Evolutionary conservation across 2,113 vertebrate genomes (phyloP), one percentile per base, ranked within the genome.

Genomic region (Dunckerocampus dactyliophorus): DNA sequence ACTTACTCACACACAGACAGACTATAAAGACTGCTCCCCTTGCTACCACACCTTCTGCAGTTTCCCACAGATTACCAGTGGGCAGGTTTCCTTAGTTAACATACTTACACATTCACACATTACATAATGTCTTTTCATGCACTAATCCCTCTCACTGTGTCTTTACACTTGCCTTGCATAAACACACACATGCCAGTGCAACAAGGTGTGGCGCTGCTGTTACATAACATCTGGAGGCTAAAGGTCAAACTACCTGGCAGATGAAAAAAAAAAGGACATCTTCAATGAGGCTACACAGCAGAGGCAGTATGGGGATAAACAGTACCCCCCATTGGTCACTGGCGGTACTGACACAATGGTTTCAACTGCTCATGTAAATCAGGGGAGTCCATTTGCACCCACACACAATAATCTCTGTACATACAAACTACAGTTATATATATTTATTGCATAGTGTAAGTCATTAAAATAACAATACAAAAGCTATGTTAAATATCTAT

Each of bases 1-100:
- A 72, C 76, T 88, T 80, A 87, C 67, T 88, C 52, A 60, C 37
- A 48, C 65, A 56, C 42, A 39, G 57, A 51, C 59, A 61, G 17
- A 68, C 51, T 34, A 61, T 20, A 48, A 11, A 21, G 31, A 31
- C 31, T 20, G 43, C 65, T 80, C 65, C 60, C 39, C 67, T 53
- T 43, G 14, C 61, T 48, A 63, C 71, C 81, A 75, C 82, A 82
- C 80, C 85, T 70, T 37, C 31, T 39, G 53, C 53, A 69, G 63
- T 56, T 74, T 78, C 59, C 21, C 53, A 62, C 69, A 72, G 67
- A 74, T 9, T 46, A 52, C 49, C 37, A 69, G 47, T 19, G 62
- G 64, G 19, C 15, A 15, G 46, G 28, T 50, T 60, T 59, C 34
- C 24, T 72, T 67, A 3, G 17, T n/a, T 66, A 55, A 63, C 37